Percentiles rank a stretch among this genome's conserved stretches.
These are phyloP conservation scores for Phenganax subtilis DNA, from an alignment of 92 coral and sea anemone genomes.

Conservation along the genomic window DNA sequence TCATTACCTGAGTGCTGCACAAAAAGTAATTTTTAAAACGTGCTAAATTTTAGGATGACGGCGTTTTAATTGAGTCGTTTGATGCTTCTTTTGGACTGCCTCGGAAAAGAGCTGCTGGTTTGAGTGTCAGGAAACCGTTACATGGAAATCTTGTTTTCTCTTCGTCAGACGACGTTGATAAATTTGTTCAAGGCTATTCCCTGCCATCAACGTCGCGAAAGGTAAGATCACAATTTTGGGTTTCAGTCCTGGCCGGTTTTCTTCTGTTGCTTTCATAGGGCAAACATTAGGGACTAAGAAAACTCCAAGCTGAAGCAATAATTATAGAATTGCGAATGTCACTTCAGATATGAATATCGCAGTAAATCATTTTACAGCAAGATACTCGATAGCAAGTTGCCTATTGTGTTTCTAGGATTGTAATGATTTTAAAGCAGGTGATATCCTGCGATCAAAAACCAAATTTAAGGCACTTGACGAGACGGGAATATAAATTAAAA, in stretches of 20 bases:
- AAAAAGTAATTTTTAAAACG: background rate
- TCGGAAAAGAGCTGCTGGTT: constrained; percentile 5
- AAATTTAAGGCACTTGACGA: constrained; percentile 1
- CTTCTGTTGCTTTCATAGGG: no score
- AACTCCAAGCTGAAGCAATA: no score
- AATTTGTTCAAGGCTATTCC: constrained; percentile 8
- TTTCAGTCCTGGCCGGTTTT: no score
- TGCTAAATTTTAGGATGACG: constrained; percentile 5
- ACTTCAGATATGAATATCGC: no score
- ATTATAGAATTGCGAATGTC: no score
- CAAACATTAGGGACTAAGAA: no score
- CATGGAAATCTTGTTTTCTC: constrained; percentile 12
- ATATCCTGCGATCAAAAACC: background rate
- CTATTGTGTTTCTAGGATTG: constrained; percentile 8
- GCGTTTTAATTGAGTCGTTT: constrained; percentile 20
- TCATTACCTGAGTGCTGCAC: background rate
- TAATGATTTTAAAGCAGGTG: constrained; percentile 16
- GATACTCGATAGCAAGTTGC: no score
- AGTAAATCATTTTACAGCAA: no score
- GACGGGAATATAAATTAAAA: no score
- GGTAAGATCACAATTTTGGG: background rate
- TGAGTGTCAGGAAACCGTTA: constrained; percentile 3
- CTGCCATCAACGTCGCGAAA: background rate
- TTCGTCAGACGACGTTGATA: constrained; percentile 4
- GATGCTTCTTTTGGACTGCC: constrained; percentile 34